Evolutionary conservation across 2,113 vertebrate genomes (phyloP).

Genomic region (Varanus salvator): DNA sequence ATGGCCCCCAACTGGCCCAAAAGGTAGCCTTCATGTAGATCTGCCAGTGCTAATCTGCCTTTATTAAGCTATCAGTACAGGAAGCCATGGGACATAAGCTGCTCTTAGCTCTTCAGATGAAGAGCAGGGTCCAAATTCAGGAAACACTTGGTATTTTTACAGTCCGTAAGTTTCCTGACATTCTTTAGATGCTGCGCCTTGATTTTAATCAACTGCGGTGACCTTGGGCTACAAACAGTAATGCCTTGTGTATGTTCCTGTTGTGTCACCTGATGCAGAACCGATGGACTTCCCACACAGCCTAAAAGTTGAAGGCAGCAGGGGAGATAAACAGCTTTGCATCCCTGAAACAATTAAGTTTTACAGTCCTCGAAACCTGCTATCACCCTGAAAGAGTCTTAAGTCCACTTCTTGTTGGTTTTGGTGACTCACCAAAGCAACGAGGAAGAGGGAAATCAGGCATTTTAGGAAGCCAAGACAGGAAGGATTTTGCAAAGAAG

Average conservation of each 20-base stretch:
- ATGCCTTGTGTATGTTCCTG: not conserved
- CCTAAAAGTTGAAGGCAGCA: not conserved
- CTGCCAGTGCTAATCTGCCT: not conserved
- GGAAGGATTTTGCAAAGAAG: not conserved
- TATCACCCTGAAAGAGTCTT: conserved; percentile 59
- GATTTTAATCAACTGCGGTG: not conserved
- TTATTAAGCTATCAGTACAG: not conserved
- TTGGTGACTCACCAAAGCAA: not conserved
- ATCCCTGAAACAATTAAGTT: conserved; percentile 32
- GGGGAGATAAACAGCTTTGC: conserved; percentile 10
- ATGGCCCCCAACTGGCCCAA: not conserved
- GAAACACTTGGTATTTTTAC: not conserved
- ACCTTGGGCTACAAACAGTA: not conserved
- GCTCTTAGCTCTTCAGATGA: not conserved
- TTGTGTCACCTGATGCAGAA: not conserved
- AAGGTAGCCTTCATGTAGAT: not conserved
- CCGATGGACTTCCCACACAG: not conserved
- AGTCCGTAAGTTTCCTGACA: not conserved
- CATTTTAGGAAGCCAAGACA: rapidly evolving
- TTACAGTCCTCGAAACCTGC: conserved; percentile 43
- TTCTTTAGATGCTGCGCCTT: too few relatives aligned
- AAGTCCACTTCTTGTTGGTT: conserved; percentile 53
- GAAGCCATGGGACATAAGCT: not conserved
- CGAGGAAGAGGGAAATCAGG: rapidly evolving
- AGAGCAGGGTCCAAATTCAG: not conserved